A percentile compares a stretch with the other conserved stretches of the same genome.
These are phyloP conservation scores for Butastur rufipennis DNA, from an alignment of 2,113 vertebrate genomes.

Conservation along the genomic window DNA sequence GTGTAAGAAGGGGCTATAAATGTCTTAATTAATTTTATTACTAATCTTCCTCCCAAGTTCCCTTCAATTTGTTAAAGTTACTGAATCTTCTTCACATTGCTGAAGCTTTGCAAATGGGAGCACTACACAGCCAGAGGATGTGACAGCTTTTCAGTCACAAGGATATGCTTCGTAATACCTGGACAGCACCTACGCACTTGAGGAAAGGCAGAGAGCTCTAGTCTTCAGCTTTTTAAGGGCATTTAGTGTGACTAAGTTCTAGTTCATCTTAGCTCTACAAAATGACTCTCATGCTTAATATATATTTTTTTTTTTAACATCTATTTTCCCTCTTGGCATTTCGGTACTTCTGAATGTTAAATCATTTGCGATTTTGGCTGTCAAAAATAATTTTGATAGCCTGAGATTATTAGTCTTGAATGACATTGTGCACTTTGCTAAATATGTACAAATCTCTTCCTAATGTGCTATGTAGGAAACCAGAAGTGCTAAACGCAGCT, in stretches of 20 bases:
- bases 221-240: background rate
- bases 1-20: constrained; percentile 42
- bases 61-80: background rate
- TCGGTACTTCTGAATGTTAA: background rate
- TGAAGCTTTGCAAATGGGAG: background rate
- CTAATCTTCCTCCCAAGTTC: background rate
- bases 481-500: background rate
- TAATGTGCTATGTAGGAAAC: background rate
- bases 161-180: background rate
- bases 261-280: background rate
- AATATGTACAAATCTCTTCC: background rate
- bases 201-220: background rate
- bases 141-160: background rate
- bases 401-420: background rate
- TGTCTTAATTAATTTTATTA: constrained; percentile 45
- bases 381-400: background rate
- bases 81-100: background rate
- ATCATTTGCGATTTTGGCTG: background rate
- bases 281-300: background rate
- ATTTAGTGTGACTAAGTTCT: background rate
- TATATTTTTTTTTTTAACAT: background rate
- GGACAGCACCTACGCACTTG: background rate
- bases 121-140: background rate
- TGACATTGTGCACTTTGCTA: background rate
- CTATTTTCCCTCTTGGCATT: background rate